phyloP scores from a whole-genome alignment of 2,888 invertebrate genomes.

The Stramonita haemastoma region DNA sequence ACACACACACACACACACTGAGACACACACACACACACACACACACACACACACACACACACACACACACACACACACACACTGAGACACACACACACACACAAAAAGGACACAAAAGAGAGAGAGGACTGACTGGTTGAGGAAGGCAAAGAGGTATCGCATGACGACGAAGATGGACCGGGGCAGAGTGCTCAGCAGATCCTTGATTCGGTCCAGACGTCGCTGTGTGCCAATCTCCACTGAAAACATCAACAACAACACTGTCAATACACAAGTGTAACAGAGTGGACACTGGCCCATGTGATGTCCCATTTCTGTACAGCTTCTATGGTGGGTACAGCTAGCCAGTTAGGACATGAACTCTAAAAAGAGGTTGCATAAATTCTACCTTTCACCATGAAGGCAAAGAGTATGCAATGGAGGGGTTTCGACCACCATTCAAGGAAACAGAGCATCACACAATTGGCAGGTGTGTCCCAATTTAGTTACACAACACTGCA shows the following conservation, averaged over 20 bases:
- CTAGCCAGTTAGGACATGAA: too few species aligned
- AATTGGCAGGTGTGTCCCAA: too few species aligned
- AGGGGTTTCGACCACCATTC: too few species aligned
- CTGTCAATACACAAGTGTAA: too few species aligned
- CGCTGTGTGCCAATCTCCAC: conserved; percentile 80
- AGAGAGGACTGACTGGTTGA: conserved; percentile 84
- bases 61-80: neutral
- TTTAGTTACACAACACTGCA: too few species aligned
- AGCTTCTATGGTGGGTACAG: too few species aligned
- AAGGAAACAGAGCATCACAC: too few species aligned
- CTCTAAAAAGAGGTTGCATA: too few species aligned
- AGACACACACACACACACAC: neutral
- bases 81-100: neutral
- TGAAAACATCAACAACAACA: conserved; percentile 46
- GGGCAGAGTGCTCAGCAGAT: conserved; percentile 88
- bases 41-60: conserved; percentile 1
- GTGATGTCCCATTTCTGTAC: too few species aligned
- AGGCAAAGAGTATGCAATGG: too few species aligned
- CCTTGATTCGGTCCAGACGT: conserved; percentile 86
- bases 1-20: neutral
- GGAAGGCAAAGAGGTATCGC: conserved; percentile 96
- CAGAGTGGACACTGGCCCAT: too few species aligned
- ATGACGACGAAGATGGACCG: conserved; percentile 91
- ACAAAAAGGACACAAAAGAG: neutral
- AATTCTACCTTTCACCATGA: too few species aligned